Evolutionary conservation across 2,113 vertebrate genomes (phyloP).

Genomic region (Corythornis vintsioides): DNA sequence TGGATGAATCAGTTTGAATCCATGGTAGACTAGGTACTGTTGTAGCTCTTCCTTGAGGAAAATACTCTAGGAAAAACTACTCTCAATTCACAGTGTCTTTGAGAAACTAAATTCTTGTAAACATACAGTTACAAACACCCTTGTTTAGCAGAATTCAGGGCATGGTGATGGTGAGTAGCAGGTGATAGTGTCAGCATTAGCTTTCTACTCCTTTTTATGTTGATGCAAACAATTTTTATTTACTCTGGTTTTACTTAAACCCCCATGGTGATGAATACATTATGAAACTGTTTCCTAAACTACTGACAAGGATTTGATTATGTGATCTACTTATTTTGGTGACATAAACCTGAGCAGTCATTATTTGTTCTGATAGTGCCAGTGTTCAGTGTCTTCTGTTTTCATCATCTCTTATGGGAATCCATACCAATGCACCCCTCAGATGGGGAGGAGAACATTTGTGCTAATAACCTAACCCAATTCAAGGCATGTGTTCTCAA

Average conservation of each 20-base stretch:
- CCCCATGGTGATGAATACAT: not conserved
- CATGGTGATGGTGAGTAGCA: not conserved
- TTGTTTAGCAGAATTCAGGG: not conserved
- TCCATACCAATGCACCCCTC: accelerated
- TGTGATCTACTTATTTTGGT: not conserved
- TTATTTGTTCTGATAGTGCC: not conserved
- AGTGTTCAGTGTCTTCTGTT: not conserved
- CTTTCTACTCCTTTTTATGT: not conserved
- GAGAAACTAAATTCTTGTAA: not conserved
- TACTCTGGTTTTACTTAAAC: not conserved
- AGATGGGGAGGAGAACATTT: not conserved
- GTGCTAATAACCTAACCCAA: not conserved
- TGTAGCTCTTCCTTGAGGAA: not conserved
- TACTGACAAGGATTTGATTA: not conserved
- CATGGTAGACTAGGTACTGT: not conserved
- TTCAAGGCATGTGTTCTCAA: not conserved
- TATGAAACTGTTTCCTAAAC: not conserved
- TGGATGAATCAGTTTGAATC: not conserved
- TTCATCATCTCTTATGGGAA: not conserved
- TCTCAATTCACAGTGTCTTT: not conserved
- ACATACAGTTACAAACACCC: not conserved
- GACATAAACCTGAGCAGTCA: not conserved
- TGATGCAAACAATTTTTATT: not conserved
- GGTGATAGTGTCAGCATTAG: not conserved
- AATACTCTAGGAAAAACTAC: not conserved